phyloP scores from a whole-genome alignment of 2,888 invertebrate genomes.

The Caenorhabditis sp. region DNA sequence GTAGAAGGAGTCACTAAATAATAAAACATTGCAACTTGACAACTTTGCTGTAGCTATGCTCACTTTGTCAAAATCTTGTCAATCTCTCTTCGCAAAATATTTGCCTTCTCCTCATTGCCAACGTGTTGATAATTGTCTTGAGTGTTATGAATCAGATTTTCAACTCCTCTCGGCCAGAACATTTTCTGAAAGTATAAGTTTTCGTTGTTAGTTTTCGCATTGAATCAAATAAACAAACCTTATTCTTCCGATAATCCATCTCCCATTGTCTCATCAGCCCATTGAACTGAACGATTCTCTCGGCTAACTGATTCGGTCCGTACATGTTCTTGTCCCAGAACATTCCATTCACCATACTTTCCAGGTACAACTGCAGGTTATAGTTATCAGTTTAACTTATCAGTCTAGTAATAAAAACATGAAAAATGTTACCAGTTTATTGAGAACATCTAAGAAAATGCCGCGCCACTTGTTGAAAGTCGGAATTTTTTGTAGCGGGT shows the following conservation, averaged over 20 bases:
- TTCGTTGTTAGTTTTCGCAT: too few species aligned
- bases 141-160: not conserved
- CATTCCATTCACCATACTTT: not conserved
- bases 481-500: not conserved
- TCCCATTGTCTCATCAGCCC: not conserved
- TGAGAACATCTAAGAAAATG: not conserved
- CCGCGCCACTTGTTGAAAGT: not conserved
- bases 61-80: not conserved
- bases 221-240: too few species aligned
- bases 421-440: too few species aligned
- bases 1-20: too few species aligned
- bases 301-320: not conserved
- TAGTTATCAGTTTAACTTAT: not conserved
- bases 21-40: too few species aligned
- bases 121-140: conserved; percentile 1
- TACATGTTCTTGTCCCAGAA: conserved; percentile 12
- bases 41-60: too few species aligned
- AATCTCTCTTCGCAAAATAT: not conserved
- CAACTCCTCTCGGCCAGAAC: not conserved
- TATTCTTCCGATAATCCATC: conserved; percentile 4
- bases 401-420: not conserved
- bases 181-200: not conserved
- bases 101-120: not conserved
- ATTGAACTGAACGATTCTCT: not conserved
- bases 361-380: not conserved